A percentile compares a stretch with the other conserved stretches of the same genome.
Evolutionary conservation across 2,888 invertebrate genomes (phyloP).

Genomic region (Marasmarcha lunaedactyla): DNA sequence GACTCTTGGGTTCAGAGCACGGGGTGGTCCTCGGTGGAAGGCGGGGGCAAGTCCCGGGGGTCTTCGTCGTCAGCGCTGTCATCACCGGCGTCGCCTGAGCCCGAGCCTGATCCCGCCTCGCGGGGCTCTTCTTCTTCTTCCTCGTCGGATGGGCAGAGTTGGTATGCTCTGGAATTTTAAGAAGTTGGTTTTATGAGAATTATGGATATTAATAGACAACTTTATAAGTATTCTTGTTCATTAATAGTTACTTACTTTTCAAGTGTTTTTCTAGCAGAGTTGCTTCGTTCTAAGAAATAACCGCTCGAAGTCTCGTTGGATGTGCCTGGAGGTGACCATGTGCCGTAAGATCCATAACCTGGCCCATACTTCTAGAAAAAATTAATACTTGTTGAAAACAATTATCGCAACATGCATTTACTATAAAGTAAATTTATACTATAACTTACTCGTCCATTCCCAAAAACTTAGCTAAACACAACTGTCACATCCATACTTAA

Average conservation of each 20-base stretch:
- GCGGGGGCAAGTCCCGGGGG: conserved; percentile 18
- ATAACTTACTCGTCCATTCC: too few relatives aligned
- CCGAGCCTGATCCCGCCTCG: conserved; percentile 25
- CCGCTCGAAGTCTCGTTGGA: conserved; percentile 96
- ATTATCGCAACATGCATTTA: too few relatives aligned
- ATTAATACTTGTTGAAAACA: conserved; percentile 7
- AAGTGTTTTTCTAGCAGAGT: conserved; percentile 91
- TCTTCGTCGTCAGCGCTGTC: conserved; percentile 21
- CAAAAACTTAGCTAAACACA: too few relatives aligned
- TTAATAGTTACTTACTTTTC: conserved; percentile 40
- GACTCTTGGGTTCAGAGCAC: conserved; percentile 13
- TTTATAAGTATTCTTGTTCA: neutral
- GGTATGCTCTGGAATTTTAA: conserved; percentile 50
- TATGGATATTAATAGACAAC: neutral
- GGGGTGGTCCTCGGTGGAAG: conserved; percentile 13
- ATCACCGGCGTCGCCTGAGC: conserved; percentile 34
- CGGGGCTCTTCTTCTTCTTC: conserved; percentile 56
- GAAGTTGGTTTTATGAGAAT: neutral
- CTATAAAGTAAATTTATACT: too few relatives aligned
- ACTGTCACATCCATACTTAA: too few relatives aligned
- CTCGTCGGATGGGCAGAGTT: conserved; percentile 58
- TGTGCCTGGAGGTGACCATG: conserved; percentile 94
- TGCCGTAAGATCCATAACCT: conserved; percentile 83
- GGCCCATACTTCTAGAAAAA: conserved; percentile 64
- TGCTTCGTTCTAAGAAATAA: conserved; percentile 93